Percentiles rank a stretch among this genome's conserved stretches.
Conservation (phyloP, 1,140 invertebrate genomes). For the Cheumatopsyche charites region DNA sequence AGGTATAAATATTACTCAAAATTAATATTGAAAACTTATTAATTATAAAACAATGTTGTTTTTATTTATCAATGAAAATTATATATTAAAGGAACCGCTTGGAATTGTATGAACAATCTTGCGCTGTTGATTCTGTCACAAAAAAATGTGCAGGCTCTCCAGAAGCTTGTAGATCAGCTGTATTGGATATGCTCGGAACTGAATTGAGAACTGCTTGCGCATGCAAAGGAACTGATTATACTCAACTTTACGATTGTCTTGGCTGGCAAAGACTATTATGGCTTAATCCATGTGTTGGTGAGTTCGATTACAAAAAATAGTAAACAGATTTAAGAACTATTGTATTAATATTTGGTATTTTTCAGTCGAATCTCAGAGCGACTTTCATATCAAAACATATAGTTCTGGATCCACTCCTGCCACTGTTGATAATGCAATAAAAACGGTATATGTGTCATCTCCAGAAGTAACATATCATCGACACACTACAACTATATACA, state of each 20-base stretch:
- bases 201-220: conserved; percentile 82
- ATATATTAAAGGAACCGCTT: conserved; percentile 68
- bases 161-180: conserved; percentile 77
- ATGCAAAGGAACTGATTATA: conserved; percentile 82
- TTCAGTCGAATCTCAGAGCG: conserved; percentile 85
- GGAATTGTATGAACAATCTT: conserved; percentile 87
- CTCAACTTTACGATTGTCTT: conserved; percentile 82
- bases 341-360: conserved; percentile 38
- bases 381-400: conserved; percentile 77
- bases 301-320: conserved; percentile 54
- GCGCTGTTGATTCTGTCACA: conserved; percentile 86
- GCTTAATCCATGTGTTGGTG: conserved; percentile 91
- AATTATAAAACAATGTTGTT: no score
- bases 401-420: conserved; percentile 55
- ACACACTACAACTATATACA: conserved; percentile 56
- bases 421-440: conserved; percentile 59
- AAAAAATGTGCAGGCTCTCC: conserved; percentile 87
- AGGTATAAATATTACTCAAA: conserved; percentile 59
- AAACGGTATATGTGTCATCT: conserved; percentile 57
- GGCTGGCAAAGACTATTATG: conserved; percentile 90
- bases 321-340: background rate
- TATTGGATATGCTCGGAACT: conserved; percentile 85
- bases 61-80: background rate
- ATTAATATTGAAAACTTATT: conserved; percentile 8
- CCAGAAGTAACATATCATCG: conserved; percentile 53